Percentiles rank a stretch among this genome's conserved stretches.
phyloP scores from a whole-genome alignment of 2,888 invertebrate genomes.

The Drosophila anomalata region DNA sequence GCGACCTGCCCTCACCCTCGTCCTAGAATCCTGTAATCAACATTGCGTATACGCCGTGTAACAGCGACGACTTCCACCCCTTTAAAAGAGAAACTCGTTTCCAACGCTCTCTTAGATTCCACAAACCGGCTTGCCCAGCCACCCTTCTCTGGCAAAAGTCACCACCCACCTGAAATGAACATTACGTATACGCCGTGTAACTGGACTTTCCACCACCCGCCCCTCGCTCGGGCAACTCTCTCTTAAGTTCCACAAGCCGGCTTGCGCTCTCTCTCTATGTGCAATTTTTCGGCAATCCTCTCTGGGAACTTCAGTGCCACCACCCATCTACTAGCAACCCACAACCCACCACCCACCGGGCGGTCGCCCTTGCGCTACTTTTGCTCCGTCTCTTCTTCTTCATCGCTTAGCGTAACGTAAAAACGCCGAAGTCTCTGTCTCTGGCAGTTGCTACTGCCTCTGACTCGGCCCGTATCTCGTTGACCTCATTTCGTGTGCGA shows the following conservation, averaged over 20 bases:
- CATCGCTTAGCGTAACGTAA: constrained; percentile 50
- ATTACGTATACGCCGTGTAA: constrained; percentile 37
- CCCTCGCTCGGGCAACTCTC: neutral
- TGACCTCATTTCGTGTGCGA: constrained; percentile 83
- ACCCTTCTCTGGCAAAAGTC: constrained; percentile 22
- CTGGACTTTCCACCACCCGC: constrained; percentile 5
- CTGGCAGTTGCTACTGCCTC: neutral
- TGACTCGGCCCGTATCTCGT: constrained; percentile 65
- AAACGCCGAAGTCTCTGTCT: constrained; percentile 40
- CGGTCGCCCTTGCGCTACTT: constrained; percentile 77
- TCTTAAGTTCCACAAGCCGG: constrained; percentile 40
- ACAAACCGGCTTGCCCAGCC: constrained; percentile 26
- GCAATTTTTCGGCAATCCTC: constrained; percentile 15
- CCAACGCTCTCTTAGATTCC: constrained; percentile 27
- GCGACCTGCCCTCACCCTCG: constrained; percentile 68
- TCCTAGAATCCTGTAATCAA: constrained; percentile 55
- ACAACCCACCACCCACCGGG: constrained; percentile 66
- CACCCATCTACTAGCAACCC: constrained; percentile 47
- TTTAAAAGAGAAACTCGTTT: neutral
- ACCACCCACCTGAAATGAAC: constrained; percentile 47
- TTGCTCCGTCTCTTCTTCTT: constrained; percentile 39
- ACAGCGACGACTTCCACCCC: neutral
- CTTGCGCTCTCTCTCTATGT: constrained; percentile 21
- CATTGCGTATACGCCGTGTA: constrained; percentile 37
- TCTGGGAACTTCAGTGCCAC: constrained; percentile 1